phyloP scores from a whole-genome alignment of 30 jellyfish, hydroid and myxozoan species.

The Pelagia noctiluca region DNA sequence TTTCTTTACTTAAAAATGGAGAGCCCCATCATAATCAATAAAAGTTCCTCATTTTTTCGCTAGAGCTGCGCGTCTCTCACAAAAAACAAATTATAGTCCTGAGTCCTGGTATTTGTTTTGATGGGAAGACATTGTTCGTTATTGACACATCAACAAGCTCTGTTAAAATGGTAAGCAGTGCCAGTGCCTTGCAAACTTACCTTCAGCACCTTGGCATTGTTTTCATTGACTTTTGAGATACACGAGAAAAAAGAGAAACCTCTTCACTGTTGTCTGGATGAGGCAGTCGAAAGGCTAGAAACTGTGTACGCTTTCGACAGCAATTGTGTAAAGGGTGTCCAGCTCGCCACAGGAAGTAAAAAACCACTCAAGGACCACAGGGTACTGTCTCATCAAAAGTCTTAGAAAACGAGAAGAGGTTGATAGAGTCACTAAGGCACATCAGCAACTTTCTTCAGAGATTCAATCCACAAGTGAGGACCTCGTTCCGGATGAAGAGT shows the following conservation, averaged over 20 bases:
- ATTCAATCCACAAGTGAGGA: neutral
- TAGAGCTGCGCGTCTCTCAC: too few species aligned
- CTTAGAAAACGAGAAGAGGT: neutral
- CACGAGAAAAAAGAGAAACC: constrained; percentile 10
- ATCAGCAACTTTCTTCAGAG: neutral
- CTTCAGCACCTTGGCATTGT: neutral
- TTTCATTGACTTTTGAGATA: neutral
- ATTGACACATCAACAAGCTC: constrained; percentile 22
- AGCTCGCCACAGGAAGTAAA: neutral
- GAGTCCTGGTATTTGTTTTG: constrained; percentile 41
- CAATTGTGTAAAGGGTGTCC: constrained; percentile 18
- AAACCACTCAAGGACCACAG: constrained; percentile 29
- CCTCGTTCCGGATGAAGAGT: neutral
- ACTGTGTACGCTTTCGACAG: neutral
- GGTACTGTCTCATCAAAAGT: constrained; percentile 37
- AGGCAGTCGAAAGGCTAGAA: neutral
- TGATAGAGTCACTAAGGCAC: neutral
- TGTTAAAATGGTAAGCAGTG: neutral
- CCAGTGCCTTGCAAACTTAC: neutral
- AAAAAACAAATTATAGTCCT: too few species aligned
- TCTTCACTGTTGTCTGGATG: neutral
- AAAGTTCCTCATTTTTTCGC: too few species aligned
- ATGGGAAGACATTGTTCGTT: neutral
- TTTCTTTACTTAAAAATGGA: too few species aligned
- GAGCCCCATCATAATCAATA: too few species aligned